Base-by-base conservation (phyloP, 2,888 invertebrate genomes). In the Hemistola chrysoprasaria region DNA sequence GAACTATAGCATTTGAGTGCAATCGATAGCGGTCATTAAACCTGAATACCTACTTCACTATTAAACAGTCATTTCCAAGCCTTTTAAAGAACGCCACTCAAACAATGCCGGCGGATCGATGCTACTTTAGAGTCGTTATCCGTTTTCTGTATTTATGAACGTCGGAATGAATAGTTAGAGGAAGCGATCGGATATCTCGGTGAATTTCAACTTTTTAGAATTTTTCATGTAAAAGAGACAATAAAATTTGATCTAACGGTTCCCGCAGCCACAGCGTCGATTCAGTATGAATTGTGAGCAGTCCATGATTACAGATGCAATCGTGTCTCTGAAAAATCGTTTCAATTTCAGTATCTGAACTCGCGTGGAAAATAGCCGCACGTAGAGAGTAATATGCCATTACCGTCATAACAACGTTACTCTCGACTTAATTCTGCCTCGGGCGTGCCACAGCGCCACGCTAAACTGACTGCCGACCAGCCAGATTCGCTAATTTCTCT, bases 351-450 rank as follows among this genome's bases (percentile, higher is more conserved):
- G 70, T 64, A 67, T 68, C 69, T 62, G 71, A 69, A 65, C 65
- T 68, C 65, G 67, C 65, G 70, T 66, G 71, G 73, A 73, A 80
- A 80, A 78, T 77, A 71, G 64, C 67, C 67, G 71, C 71, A 68
- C 71, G 70, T 62, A 73, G 65, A 72, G 66, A 65, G 59, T 82
- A 79, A 81, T 82, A 79, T 65, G 76, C 78, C 68, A 85, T 84
- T 79, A 83, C 71, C 65, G 68, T 65, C 76, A 72, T 87, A 87
- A 86, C 85, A 77, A 72, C 67, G 76, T 87, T 86, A 85, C 80
- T 79, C 76, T 77, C 81, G 72, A 81, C 81, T 82, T 84, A 83
- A 85, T 86, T 83, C 69, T 54, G 78, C 86, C 80, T 57, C 64
- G 63, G 72, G 82, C 79, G 23, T 11, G 22, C 22, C 8, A 22